Base-by-base conservation (phyloP, 2,888 invertebrate genomes). In the Marasmarcha lunaedactyla region DNA sequence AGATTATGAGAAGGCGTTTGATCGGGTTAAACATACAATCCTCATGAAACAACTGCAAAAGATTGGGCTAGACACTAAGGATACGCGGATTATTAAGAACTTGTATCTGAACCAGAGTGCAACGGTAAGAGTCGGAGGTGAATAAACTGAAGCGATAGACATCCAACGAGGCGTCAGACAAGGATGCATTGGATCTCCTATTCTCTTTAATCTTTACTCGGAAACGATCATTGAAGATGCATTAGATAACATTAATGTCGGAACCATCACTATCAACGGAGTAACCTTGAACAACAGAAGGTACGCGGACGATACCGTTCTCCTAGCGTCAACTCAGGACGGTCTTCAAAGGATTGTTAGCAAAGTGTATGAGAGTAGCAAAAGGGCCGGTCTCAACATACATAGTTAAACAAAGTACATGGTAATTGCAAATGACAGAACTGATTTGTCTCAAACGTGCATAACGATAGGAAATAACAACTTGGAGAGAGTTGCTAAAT, bases 1-100 rank as follows among this genome's bases (percentile, higher is more conserved):
- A 11, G 44, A 45, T 30, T 44, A 42, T 27, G 42, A 43, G 14
- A 46, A 46, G 25, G 41, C 43, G 4, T 42, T 46, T 34, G 40
- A 44, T 27, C 38, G 43, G 14, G 40, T 45, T 25, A 35, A 33
- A 15, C 36, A 34, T 9, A 13, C 9, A 6, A 13, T 34, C 9
- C 9, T 34, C 7, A 36, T 41, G 7, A 15, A 7, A 14, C 12
- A 38, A 9, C 33, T 42, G 30, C 27, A 35, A 10, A 35, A 42
- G 4, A 40, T 41, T 13, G 38, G 43, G 3, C 11, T 46, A 14
- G 44, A 46, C 36, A n/a, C n/a, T n/a, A n/a, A n/a, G n/a, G n/a
- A n/a, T n/a, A n/a, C n/a, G n/a, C n/a, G 20, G 7, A 20, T 20
- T 20, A 20, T 20, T 20, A 7, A 20, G 20, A 20, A 20, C 20